Conservation (phyloP, 1,140 invertebrate genomes). For the Physella acuta region DNA sequence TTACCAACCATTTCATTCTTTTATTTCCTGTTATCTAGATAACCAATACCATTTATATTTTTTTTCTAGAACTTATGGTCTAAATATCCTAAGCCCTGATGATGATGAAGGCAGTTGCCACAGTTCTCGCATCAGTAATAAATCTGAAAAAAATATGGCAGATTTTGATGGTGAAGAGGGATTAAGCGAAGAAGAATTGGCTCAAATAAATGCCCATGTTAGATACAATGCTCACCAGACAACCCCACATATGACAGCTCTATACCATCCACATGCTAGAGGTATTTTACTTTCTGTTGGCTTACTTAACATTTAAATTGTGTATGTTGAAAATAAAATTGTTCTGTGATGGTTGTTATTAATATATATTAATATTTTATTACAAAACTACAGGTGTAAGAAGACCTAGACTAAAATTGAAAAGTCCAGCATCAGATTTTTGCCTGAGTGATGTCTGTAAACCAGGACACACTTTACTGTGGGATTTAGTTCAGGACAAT, state of each 20-base stretch:
- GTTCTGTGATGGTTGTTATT: too few species aligned
- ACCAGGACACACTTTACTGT: conserved; percentile 85
- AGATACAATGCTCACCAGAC: conserved; percentile 51
- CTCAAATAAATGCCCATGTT: conserved; percentile 65
- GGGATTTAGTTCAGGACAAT: conserved; percentile 91
- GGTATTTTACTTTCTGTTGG: conserved; percentile 3
- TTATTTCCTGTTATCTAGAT: too few species aligned
- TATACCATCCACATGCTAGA: conserved; percentile 27
- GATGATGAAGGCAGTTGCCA: conserved; percentile 63
- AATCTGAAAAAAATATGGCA: conserved; percentile 92
- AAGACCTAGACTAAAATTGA: conserved; percentile 6
- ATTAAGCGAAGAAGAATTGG: conserved; percentile 80
- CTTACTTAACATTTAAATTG: not conserved
- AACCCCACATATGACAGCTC: conserved; percentile 59
- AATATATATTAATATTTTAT: too few species aligned
- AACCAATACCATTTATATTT: too few species aligned
- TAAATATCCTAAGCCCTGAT: conserved; percentile 66
- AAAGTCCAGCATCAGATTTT: conserved; percentile 36
- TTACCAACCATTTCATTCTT: too few species aligned
- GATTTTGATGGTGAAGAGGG: conserved; percentile 90
- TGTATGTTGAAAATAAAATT: not conserved
- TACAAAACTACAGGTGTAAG: too few species aligned
- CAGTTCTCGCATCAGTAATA: conserved; percentile 85
- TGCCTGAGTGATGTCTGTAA: conserved; percentile 60
- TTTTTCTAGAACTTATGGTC: conserved; percentile 57